Evolutionary conservation across 2,888 invertebrate species (phyloP).

Genomic region (Andrena chrysosceles): DNA sequence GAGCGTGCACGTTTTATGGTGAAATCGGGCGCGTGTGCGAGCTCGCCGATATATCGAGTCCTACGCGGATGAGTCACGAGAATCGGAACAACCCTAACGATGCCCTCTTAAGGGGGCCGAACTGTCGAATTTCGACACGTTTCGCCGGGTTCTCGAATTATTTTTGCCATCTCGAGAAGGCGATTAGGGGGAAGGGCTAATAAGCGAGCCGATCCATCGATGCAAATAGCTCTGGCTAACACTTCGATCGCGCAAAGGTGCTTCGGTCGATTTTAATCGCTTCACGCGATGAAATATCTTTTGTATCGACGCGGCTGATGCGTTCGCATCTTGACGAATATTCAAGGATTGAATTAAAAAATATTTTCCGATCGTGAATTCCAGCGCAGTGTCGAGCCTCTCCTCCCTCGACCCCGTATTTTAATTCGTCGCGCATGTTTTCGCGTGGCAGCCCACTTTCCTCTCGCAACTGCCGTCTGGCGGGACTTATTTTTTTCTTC

Average conservation of each 20-base stretch:
- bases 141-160: conserved; percentile 34
- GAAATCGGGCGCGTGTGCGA: conserved; percentile 68
- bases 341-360: not conserved
- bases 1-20: conserved; percentile 70
- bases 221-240: not conserved
- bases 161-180: not conserved
- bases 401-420: conserved; percentile 69
- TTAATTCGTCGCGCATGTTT: conserved; percentile 82
- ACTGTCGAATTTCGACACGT: conserved; percentile 48
- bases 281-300: not conserved
- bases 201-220: not conserved
- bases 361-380: conserved; percentile 20
- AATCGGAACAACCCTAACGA: conserved; percentile 70
- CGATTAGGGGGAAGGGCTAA: not conserved
- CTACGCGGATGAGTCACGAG: conserved; percentile 69
- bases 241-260: not conserved
- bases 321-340: too few relatives aligned
- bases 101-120: conserved; percentile 54
- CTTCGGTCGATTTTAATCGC: not conserved
- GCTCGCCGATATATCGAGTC: conserved; percentile 60
- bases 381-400: conserved; percentile 6
- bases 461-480: conserved; percentile 64
- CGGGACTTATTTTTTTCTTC: conserved; percentile 78
- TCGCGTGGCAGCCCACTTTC: conserved; percentile 64
- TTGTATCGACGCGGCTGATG: not conserved